Base-by-base conservation (phyloP, 2,113 vertebrate genomes). In the Varanus komodoensis region DNA sequence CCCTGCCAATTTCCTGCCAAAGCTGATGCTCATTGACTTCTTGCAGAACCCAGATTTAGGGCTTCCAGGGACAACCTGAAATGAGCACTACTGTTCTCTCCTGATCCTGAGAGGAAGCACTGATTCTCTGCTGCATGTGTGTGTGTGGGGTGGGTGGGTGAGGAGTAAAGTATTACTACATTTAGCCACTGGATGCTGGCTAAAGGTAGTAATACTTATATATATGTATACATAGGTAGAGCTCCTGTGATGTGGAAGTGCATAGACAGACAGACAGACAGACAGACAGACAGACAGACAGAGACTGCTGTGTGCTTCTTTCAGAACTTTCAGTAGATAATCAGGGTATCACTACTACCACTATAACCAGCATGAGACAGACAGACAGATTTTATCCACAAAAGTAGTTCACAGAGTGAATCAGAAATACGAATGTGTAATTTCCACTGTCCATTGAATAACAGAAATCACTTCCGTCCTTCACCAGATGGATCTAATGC, bases 361-460 rank as follows among this genome's bases (percentile, higher is more conserved):
- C 17, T 19, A 64, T 19, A 15, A 61, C 14, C 57, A 61, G 3
- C 54, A 54, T 54, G 25, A 84, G 68, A 12, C 12, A 23, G n/a
- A n/a, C n/a, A 44, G 38, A 11, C 84, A 73, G 15, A 54, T 75
- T 74, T 86, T 25, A 19, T 69, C 32, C 25, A 69, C 29, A 15
- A 84, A 50, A 25, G 25, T 27, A 44, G 4, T 9, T 38, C 27
- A 68, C 29, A 27, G 82, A 84, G 12, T 69, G 64, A 48, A 14
- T 17, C 34, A 83, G 82, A 23, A 87, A 23, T 75, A 8, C 15
- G 12, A 14, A 52, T 23, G 44, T 25, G 23, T 15, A 25, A 69
- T 94, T 95, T 94, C 2, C 0, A 75, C 86, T 88, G 80, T 87
- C 67, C 87, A 25, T 81, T 44, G 4, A 92, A 96, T 91, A 92